phyloP scores from a whole-genome alignment of 2,888 invertebrate genomes.

The Prosapia bicincta region DNA sequence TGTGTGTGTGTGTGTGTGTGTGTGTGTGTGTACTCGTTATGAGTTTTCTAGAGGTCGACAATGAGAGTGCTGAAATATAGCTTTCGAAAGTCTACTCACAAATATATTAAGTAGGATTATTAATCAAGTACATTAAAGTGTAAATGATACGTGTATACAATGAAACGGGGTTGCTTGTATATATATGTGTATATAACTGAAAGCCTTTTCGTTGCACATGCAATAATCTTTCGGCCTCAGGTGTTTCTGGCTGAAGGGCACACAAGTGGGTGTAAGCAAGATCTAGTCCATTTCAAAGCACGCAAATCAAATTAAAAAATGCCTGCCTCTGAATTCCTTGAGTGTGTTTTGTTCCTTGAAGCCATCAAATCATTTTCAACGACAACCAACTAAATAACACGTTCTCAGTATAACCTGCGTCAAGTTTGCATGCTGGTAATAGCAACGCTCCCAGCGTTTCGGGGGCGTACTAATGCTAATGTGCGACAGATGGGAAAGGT shows the following conservation, averaged over 20 bases:
- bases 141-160: too few species aligned
- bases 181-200: too few species aligned
- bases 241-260: background rate
- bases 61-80: too few species aligned
- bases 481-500: background rate
- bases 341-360: background rate
- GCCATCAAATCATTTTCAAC: background rate
- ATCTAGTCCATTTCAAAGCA: background rate
- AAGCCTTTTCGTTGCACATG: too few species aligned
- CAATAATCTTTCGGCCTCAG: too few species aligned
- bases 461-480: background rate
- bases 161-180: too few species aligned
- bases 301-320: background rate
- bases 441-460: background rate
- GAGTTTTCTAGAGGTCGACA: too few species aligned
- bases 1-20: too few species aligned
- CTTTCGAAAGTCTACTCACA: too few species aligned
- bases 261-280: background rate
- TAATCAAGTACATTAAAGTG: too few species aligned
- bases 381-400: background rate
- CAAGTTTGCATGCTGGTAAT: background rate
- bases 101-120: too few species aligned
- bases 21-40: too few species aligned
- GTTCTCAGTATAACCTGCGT: background rate
- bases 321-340: background rate